Evolutionary conservation across 2,888 invertebrate genomes (phyloP), one percentile per base, ranked within the genome.

Genomic region (Mythimna pallens): DNA sequence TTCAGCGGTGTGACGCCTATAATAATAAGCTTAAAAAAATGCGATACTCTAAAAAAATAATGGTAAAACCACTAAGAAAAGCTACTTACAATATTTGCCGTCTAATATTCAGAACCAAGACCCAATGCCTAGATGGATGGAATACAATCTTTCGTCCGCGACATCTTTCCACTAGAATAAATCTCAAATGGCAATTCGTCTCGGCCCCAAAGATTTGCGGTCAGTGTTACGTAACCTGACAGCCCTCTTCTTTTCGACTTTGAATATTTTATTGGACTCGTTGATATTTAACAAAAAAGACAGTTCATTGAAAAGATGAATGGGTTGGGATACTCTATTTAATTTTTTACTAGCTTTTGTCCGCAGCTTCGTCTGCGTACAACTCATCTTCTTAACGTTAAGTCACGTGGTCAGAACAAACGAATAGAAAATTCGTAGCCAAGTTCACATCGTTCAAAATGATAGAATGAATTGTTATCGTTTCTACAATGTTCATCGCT

Each of bases 181-280:
- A 68, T 68, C 43, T n/a, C 2, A 55, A 74, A 67, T 30, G 36
- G 17, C 50, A 40, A 71, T 61, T 62, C 54, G 36, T 40, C 61
- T 54, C 30, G 9, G 5, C 22, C n/a, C 14, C 47, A 57, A 30
- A 55, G 54, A 73, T 74, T 54, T 10, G 20, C 3, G n/a, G 36
- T 2, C 65, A 9, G 6, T 14, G 7, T 54, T 47, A 47, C 17
- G 52, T n/a, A 54, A n/a, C 3, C 9, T 54, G 25, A 61, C 17
- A 25, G n/a, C 10, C 34, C 22, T 25, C 25, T 73, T 43, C 67
- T 14, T 20, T 25, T 74, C 14, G 9, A 54, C 54, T 36, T 59
- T 67, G 22, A 74, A 74, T 73, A 73, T 54, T 67, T 54, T 61
- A 54, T 47, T 36, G 10, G n/a, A 10, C 9, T 30, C 20, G 7